Base-by-base conservation (phyloP, 2,888 invertebrate species). In the Thereva unica region DNA sequence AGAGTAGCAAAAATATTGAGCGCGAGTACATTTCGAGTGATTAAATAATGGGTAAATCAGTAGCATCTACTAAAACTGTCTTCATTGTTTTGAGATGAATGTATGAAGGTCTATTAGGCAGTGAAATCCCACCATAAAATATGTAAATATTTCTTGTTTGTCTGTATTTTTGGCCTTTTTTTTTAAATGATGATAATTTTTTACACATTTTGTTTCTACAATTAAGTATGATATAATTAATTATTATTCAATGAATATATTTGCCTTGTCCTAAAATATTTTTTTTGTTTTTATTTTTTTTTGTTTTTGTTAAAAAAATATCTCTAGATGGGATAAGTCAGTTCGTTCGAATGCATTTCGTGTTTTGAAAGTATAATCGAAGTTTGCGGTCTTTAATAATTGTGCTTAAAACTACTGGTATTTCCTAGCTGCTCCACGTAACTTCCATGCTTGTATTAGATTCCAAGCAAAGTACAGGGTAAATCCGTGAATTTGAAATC, bases 401-500 rank as follows among this genome's bases (percentile, higher is more conserved):
- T 68, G 50, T 52, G 4, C 44, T 61, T 59, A 54, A 41, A 61
- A 23, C 61, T 85, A 92, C 74, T 91, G 89, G 71, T 83, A 77
- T 84, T 91, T 92, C 78, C 86, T 87, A 70, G 84, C 81, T 44
- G 85, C 82, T 61, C 90, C 89, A 76, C 91, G 84, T 44, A 89
- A 86, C 78, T 88, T 89, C 95, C 95, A 95, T 66, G 93, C 92
- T 70, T 85, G 85, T 69, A 93, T 84, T 71, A 95, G 84, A 78
- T 89, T 92, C 83, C 87, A 89, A 8, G 93, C 89, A 81, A 95
- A 95, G 79, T 90, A 89, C 44, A 94, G 78, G 63, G 94, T 92
- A 82, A 94, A 93, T 71, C 87, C 85, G 79, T 95, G 95, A 61
- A 97, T 89, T 84, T 97, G 97, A 47, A 92, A 85, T 5, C 92